Evolutionary conservation across 2,888 invertebrate genomes (phyloP), one percentile per base, ranked within the genome.

Genomic region (Stictocephala bisonia): DNA sequence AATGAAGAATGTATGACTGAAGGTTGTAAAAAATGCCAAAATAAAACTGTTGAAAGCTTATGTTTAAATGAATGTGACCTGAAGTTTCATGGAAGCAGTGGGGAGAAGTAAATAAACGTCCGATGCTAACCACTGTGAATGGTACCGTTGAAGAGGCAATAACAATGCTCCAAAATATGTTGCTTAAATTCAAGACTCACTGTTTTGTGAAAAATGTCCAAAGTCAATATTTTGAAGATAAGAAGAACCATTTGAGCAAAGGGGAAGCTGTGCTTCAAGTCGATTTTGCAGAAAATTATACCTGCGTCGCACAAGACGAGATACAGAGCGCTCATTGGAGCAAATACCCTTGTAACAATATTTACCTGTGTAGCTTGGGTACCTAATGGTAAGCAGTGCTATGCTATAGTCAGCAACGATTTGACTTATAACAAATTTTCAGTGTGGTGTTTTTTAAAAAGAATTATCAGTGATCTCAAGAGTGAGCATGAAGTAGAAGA

Each of bases 71-170:
- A 60, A 60, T 60, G 60, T 60, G 60, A 60, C 60, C 60, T 35
- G 60, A 60, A 31, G 60, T 60, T 60, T 60, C 60, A 60, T 60
- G 29, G 60, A 60, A 60, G 60, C 60, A 60, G 60, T 60, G 35
- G 60, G 60, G 29, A 60, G 60, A 60, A 51, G 51, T 51, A 51
- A 51, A 51, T 51, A 51, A 51, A 51, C 51, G 51, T 51, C 51
- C 24, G 26, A 60, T 60, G 60, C 15, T 60, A 60, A 60, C 60
- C 35, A 60, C 60, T 60, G 60, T 60, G 31, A 60, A 60, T 60
- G 60, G 60, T 60, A 60, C 60, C 29, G 60, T 60, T 60, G 60
- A 60, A 60, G 60, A 60, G 60, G 60, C 60, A 60, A 60, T 60
- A 60, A 60, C 60, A 60, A 60, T 60, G 60, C 60, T 60, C 31